phyloP scores from a whole-genome alignment of 1,140 invertebrate species.

The Drosophila kepulauana region DNA sequence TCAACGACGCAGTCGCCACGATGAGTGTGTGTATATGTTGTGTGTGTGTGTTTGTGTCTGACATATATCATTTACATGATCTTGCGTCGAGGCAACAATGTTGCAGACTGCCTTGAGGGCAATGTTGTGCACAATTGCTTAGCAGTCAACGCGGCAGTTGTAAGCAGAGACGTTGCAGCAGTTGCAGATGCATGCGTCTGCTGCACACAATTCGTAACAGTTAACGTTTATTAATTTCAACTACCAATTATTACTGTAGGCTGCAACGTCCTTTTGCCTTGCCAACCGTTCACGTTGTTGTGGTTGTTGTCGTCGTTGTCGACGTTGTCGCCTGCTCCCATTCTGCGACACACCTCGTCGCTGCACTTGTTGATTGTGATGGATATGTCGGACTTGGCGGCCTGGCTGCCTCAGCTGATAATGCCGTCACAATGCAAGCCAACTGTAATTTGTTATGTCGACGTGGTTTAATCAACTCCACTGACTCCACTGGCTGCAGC shows the following conservation, averaged over 20 bases:
- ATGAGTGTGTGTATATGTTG: neutral
- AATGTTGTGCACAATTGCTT: conserved; percentile 66
- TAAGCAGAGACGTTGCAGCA: neutral
- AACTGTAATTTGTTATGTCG: conserved; percentile 81
- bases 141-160: conserved; percentile 10
- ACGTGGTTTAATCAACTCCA: conserved; percentile 81
- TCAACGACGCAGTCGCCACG: conserved; percentile 44
- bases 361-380: conserved; percentile 75
- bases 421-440: conserved; percentile 77
- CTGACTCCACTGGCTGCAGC: conserved; percentile 38
- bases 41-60: conserved; percentile 1
- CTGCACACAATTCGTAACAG: conserved; percentile 75
- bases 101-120: conserved; percentile 63
- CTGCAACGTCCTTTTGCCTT: conserved; percentile 48
- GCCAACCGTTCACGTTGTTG: conserved; percentile 4
- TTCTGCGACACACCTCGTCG: neutral
- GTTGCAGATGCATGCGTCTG: conserved; percentile 28
- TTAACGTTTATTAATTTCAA: conserved; percentile 82
- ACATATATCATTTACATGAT: conserved; percentile 66
- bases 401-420: conserved; percentile 55
- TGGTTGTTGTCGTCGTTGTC: neutral
- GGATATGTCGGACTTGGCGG: conserved; percentile 58
- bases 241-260: conserved; percentile 67
- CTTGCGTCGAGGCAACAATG: conserved; percentile 72
- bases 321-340: neutral